Evolutionary conservation across 2,113 vertebrate species (phyloP), one percentile per base, ranked within the genome.

Genomic region (Heterotilapia buettikoferi): DNA sequence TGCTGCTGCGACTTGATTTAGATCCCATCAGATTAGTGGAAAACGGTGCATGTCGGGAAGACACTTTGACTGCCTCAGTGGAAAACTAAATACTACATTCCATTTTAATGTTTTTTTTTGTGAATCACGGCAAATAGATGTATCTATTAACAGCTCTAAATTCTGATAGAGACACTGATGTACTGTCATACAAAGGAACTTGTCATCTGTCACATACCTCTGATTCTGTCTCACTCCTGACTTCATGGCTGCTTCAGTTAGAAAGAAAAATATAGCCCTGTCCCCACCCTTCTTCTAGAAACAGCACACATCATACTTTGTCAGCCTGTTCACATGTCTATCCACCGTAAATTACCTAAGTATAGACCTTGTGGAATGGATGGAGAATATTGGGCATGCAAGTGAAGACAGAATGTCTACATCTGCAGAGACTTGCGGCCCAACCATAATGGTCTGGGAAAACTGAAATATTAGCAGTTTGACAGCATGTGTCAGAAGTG

Each of bases 401-500:
- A 84, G 88, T 83, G 90, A 92, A 93, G 93, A 93, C 92, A 89
- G 87, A 88, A 82, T 40, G 43, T 82, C 88, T 82, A 83, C 91
- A 94, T 92, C 86, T 92, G 92, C 90, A 89, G 68, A 93, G 90
- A 89, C 88, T 88, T 88, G 91, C 86, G 59, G 91, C 85, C 57
- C 81, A 14, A 61, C 57, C 8, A 52, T 93, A 93, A 93, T 83
- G 86, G 86, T 89, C 89, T 90, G 57, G 81, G 45, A 88, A 86
- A 82, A 85, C 63, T 87, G 86, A 91, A 84, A 92, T 92, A 92
- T 90, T 68, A 93, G 86, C 88, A 80, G 82, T 89, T 90, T 95
- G 93, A 94, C 92, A 94, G 71, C 33, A 83, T 81, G 88, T 93
- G 95, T 95, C 94, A 92, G 92, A 92, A 85, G 84, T 92, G 33